phyloP scores from a whole-genome alignment of 2,113 vertebrate genomes.

The Nibea albiflora region DNA sequence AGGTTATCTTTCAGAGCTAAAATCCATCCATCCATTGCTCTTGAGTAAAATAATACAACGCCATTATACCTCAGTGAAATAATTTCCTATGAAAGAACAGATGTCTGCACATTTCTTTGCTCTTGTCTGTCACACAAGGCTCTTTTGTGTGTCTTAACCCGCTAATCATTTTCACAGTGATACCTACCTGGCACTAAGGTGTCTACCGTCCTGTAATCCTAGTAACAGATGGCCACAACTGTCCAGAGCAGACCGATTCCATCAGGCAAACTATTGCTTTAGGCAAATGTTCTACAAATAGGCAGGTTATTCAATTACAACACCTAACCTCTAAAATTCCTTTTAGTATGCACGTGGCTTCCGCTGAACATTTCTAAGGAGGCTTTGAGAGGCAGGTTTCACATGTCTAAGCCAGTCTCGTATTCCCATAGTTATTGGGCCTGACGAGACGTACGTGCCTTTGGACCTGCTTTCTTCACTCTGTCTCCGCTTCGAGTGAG shows the following conservation, averaged over 20 bases:
- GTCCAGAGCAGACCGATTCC: slow-evolving; percentile 13
- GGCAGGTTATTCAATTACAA: slow-evolving; percentile 44
- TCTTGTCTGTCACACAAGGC: slow-evolving; percentile 41
- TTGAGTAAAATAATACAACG: slow-evolving; percentile 10
- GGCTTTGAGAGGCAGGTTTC: slow-evolving; percentile 38
- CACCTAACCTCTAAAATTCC: slow-evolving; percentile 37
- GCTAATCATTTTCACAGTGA: slow-evolving; percentile 55
- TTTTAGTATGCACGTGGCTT: slow-evolving; percentile 35
- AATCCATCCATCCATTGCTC: background rate
- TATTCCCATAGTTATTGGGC: slow-evolving; percentile 51
- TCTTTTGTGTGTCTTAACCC: slow-evolving; percentile 37
- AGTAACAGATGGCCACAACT: slow-evolving; percentile 59
- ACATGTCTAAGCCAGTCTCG: slow-evolving; percentile 19
- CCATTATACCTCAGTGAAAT: slow-evolving; percentile 22
- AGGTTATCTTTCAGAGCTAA: background rate
- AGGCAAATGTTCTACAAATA: slow-evolving; percentile 36
- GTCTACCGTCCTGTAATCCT: slow-evolving; percentile 53
- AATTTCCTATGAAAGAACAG: slow-evolving; percentile 31
- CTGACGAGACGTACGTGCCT: slow-evolving; percentile 39
- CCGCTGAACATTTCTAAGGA: slow-evolving; percentile 21
- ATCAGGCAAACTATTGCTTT: slow-evolving; percentile 37
- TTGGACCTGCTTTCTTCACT: slow-evolving; percentile 2
- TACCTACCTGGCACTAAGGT: slow-evolving; percentile 38
- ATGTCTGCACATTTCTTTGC: slow-evolving; percentile 29
- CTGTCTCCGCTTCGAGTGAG: background rate